Percentiles rank a stretch among this genome's conserved stretches.
Evolutionary conservation across 2,888 invertebrate species (phyloP).

Genomic region (Fragum sueziense): DNA sequence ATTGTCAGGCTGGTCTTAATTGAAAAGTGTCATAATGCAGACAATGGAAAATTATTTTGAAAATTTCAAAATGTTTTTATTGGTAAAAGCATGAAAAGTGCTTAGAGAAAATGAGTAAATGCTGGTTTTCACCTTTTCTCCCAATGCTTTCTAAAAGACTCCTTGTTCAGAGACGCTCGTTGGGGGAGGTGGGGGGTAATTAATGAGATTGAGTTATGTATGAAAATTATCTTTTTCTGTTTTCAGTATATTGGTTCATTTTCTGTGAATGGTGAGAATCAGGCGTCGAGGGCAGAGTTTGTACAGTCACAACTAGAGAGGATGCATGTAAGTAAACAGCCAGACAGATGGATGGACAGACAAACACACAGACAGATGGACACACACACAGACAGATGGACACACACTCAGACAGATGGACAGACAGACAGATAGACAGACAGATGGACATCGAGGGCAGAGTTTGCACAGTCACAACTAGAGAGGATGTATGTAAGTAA

Average conservation of each 20-base stretch:
- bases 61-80: too few species aligned
- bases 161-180: too few species aligned
- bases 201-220: background rate
- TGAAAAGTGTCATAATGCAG: too few species aligned
- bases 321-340: constrained; percentile 75
- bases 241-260: constrained; percentile 88
- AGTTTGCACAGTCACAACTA: constrained; percentile 85
- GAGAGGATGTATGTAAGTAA: background rate
- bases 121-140: background rate
- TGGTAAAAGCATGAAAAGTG: too few species aligned
- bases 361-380: background rate
- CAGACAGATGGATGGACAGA: background rate
- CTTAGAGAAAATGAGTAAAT: too few species aligned
- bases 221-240: background rate
- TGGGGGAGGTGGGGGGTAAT: too few species aligned
- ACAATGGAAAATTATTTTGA: too few species aligned
- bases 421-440: too few species aligned
- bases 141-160: background rate
- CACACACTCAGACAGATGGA: too few species aligned
- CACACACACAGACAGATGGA: too few species aligned
- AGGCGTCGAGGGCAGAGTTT: constrained; percentile 86
- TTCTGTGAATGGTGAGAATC: constrained; percentile 88
- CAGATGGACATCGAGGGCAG: constrained; percentile 87
- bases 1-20: too few species aligned
- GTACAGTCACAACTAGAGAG: constrained; percentile 84